Percentiles rank a stretch among this genome's conserved stretches.
These are phyloP conservation scores for Pelobates fuscus DNA, from an alignment of 2,113 vertebrate species.

Conservation along the genomic window DNA sequence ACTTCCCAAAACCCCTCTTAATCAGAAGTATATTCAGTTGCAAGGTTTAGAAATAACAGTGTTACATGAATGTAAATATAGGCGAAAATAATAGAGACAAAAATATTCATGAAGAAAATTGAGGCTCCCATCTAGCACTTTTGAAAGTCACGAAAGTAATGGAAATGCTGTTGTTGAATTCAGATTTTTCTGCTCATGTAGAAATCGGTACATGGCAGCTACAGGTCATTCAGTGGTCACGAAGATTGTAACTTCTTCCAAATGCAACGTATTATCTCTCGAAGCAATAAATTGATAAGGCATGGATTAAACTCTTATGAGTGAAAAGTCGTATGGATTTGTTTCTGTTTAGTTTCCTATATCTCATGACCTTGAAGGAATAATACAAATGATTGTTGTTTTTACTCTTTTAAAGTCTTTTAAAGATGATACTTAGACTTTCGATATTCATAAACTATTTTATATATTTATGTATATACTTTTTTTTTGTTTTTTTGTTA, in stretches of 20 bases:
- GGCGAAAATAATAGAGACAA: no score
- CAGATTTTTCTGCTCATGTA: background rate
- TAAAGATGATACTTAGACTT: background rate
- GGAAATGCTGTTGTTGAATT: no score
- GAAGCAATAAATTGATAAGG: slow-evolving; percentile 31
- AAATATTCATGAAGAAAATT: no score
- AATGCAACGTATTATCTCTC: slow-evolving; percentile 12
- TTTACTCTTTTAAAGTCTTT: background rate
- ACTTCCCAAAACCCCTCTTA: no score
- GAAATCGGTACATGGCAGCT: background rate
- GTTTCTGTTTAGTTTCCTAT: background rate
- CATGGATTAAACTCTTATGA: slow-evolving; percentile 35
- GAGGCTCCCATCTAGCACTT: no score
- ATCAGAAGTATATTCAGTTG: no score
- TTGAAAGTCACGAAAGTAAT: no score
- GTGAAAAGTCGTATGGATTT: slow-evolving; percentile 27
- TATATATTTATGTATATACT: background rate
- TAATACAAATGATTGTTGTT: background rate
- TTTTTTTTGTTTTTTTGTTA: no score
- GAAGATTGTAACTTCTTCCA: background rate
- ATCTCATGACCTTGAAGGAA: slow-evolving; percentile 23
- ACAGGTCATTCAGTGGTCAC: slow-evolving; percentile 10
- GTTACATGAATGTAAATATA: no score
- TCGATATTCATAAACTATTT: background rate
- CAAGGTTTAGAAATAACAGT: no score